phyloP scores from a whole-genome alignment of 37 sponge, comb jelly and placozoan species.

The Halichondria panicea region DNA sequence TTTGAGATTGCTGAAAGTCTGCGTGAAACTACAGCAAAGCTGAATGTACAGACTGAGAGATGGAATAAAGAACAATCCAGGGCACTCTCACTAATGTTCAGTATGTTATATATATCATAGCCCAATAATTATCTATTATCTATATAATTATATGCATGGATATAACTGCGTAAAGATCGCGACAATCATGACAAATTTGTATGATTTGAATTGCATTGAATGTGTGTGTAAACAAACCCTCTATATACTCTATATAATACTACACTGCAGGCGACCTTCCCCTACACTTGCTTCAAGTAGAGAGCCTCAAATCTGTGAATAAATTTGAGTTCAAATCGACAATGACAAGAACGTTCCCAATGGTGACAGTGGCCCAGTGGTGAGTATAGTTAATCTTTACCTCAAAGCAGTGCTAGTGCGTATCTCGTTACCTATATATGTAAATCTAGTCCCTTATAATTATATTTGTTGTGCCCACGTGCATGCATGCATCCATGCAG shows the following conservation, averaged over 20 bases:
- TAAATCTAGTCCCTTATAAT: not conserved
- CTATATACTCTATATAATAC: too few relatives aligned
- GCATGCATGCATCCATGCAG: constrained; percentile 17
- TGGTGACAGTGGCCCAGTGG: constrained; percentile 65
- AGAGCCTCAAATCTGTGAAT: too few relatives aligned
- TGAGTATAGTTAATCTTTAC: constrained; percentile 5
- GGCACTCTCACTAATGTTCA: constrained; percentile 53
- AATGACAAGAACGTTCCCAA: constrained; percentile 47
- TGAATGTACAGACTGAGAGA: constrained; percentile 2
- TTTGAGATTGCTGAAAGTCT: constrained; percentile 42
- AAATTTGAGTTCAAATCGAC: not conserved
- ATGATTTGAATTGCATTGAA: too few relatives aligned
- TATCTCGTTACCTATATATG: not conserved
- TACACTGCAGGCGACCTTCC: constrained; percentile 60
- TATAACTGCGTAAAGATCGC: too few relatives aligned
- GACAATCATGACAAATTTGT: too few relatives aligned
- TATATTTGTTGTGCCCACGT: not conserved
- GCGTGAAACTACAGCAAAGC: not conserved
- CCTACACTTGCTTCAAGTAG: constrained; percentile 23
- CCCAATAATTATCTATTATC: not conserved
- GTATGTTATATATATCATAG: constrained; percentile 34
- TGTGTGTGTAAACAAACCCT: too few relatives aligned
- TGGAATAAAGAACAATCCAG: constrained; percentile 51
- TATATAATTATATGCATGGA: too few relatives aligned
- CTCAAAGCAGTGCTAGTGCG: not conserved